A percentile compares a stretch with the other conserved stretches of the same genome.
Conservation (phyloP, 2,888 invertebrate genomes). For the Seira musarum region DNA sequence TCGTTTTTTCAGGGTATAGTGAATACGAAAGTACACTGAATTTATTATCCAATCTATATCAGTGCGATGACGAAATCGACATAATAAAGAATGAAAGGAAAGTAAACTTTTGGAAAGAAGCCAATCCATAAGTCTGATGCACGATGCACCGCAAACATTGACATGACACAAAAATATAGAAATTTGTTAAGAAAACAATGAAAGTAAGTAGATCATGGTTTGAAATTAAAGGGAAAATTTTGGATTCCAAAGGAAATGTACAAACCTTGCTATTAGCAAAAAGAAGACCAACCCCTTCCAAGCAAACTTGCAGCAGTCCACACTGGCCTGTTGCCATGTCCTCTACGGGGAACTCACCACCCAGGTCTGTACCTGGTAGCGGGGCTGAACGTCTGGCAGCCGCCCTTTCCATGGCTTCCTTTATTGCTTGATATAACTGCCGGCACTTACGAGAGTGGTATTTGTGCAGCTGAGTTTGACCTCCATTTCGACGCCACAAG, state of each 20-base stretch:
- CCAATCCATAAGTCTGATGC: background rate
- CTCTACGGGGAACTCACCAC: conserved; percentile 98
- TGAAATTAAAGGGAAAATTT: background rate
- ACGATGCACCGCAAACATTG: background rate
- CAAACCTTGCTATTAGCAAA: conserved; percentile 99
- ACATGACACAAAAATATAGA: background rate
- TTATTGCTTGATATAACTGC: conserved; percentile 94
- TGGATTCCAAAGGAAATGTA: too few species aligned
- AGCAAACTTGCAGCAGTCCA: conserved; percentile 97
- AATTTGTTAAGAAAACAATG: background rate
- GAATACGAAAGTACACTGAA: too few species aligned
- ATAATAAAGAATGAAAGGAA: conserved; percentile 25
- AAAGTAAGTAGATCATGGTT: background rate
- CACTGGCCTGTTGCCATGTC: conserved; percentile 98
- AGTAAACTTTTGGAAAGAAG: background rate
- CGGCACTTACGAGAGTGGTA: conserved; percentile 93
- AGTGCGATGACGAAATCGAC: too few species aligned
- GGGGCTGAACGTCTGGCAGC: conserved; percentile 83
- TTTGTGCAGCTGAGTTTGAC: conserved; percentile 96
- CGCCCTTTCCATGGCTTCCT: conserved; percentile 96
- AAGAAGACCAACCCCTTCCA: conserved; percentile 98
- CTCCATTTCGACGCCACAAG: conserved; percentile 95
- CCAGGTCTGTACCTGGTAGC: conserved; percentile 83
- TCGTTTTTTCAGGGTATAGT: too few species aligned
- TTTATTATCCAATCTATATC: too few species aligned